Conservation (phyloP, 2,113 vertebrate genomes). For the Daubentonia madagascariensis region DNA sequence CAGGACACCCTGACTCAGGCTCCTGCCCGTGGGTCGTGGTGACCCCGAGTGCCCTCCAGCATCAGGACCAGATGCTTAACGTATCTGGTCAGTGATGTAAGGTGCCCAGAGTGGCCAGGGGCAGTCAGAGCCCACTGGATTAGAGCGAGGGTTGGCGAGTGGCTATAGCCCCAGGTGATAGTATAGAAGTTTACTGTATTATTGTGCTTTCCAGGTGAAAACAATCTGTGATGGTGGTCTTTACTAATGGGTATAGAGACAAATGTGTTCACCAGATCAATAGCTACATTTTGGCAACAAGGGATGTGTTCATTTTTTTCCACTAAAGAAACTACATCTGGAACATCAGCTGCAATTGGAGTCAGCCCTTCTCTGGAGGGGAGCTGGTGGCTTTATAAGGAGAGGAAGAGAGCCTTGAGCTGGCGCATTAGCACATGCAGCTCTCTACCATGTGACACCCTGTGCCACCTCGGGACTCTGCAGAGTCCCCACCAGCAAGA, state of each 20-base stretch:
- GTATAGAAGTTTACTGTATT: too few relatives aligned
- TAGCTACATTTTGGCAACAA: too few relatives aligned
- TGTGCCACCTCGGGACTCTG: neutral
- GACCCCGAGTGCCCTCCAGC: too few relatives aligned
- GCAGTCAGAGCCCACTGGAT: neutral
- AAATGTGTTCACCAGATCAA: neutral
- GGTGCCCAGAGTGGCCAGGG: neutral
- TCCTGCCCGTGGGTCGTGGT: too few relatives aligned
- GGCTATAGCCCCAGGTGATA: too few relatives aligned
- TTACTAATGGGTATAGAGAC: neutral
- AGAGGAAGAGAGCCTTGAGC: neutral
- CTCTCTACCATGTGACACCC: neutral
- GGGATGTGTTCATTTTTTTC: neutral
- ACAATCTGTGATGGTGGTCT: neutral
- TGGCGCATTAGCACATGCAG: neutral
- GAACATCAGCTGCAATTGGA: neutral
- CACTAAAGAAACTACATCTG: neutral
- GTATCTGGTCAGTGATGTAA: too few relatives aligned
- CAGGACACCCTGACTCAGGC: neutral
- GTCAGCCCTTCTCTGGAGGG: neutral
- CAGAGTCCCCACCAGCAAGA: neutral
- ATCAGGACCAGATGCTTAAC: too few relatives aligned
- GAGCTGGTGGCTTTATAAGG: neutral
- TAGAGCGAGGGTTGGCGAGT: too few relatives aligned
- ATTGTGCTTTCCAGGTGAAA: neutral